A percentile compares a stretch with the other conserved stretches of the same genome.
These are phyloP conservation scores for Muscina levida DNA, from an alignment of 2,888 invertebrate species.

Conservation along the genomic window DNA sequence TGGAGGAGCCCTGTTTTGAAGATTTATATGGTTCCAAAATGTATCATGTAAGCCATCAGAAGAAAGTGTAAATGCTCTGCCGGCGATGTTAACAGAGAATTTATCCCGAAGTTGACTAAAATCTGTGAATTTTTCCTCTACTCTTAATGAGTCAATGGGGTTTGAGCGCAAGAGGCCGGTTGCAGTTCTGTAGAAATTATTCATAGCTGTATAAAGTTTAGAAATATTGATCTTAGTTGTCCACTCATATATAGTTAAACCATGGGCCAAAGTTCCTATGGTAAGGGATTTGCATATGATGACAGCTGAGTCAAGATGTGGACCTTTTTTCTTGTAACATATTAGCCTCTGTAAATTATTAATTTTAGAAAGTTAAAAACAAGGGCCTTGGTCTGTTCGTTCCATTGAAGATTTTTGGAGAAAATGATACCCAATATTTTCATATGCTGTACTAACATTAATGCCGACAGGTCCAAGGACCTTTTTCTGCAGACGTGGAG, in stretches of 20 bases:
- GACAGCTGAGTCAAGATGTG: slow-evolving; percentile 42
- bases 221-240: background rate
- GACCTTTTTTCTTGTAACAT: slow-evolving; percentile 37
- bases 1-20: slow-evolving; percentile 8
- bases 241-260: background rate
- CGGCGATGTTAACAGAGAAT: background rate
- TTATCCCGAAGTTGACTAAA: background rate
- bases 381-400: background rate
- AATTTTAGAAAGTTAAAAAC: background rate
- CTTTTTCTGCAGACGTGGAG: background rate
- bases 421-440: background rate
- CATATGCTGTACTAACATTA: background rate
- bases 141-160: slow-evolving; percentile 18
- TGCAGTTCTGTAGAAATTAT: slow-evolving; percentile 60
- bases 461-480: background rate
- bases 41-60: background rate
- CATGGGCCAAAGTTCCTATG: background rate
- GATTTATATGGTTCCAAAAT: background rate
- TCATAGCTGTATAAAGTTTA: slow-evolving; percentile 15
- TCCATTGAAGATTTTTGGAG: background rate
- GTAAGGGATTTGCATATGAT: slow-evolving; percentile 39
- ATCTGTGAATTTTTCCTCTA: slow-evolving; percentile 10
- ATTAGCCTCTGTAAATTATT: slow-evolving; percentile 21
- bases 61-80: background rate
- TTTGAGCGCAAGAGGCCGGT: slow-evolving; percentile 39